These are phyloP conservation scores for Pitta sordida DNA, from an alignment of 2,113 vertebrate species.

Conservation along the genomic window DNA sequence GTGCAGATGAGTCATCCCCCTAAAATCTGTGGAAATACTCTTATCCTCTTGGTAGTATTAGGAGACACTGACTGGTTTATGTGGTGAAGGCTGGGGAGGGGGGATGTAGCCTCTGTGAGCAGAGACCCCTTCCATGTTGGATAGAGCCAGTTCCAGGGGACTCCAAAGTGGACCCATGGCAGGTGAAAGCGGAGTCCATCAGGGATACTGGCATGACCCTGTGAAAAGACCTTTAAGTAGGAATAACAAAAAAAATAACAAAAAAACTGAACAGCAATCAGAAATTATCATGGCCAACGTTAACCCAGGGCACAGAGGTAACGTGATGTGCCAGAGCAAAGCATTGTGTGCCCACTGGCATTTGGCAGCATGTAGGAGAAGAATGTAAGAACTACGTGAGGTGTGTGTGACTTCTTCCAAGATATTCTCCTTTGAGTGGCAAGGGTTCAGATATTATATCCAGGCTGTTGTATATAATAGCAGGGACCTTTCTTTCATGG, in stretches of 20 bases:
- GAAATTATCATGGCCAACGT: too few relatives aligned
- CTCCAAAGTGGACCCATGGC: neutral
- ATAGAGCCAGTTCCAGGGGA: neutral
- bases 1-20: neutral
- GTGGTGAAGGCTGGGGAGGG: rapidly evolving
- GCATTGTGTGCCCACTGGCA: rapidly evolving
- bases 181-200: neutral
- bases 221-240: neutral
- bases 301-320: rapidly evolving
- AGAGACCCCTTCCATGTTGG: neutral
- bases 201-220: neutral
- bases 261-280: too few relatives aligned
- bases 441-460: neutral
- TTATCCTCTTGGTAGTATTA: neutral
- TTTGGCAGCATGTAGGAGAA: neutral
- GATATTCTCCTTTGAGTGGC: neutral
- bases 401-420: neutral
- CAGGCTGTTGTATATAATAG: neutral
- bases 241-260: neutral
- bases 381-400: too few relatives aligned
- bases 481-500: neutral
- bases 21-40: neutral
- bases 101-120: neutral
- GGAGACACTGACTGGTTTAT: neutral
- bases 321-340: neutral